These are phyloP conservation scores for Melieria picta DNA, from an alignment of 2,888 invertebrate species.

Conservation along the genomic window DNA sequence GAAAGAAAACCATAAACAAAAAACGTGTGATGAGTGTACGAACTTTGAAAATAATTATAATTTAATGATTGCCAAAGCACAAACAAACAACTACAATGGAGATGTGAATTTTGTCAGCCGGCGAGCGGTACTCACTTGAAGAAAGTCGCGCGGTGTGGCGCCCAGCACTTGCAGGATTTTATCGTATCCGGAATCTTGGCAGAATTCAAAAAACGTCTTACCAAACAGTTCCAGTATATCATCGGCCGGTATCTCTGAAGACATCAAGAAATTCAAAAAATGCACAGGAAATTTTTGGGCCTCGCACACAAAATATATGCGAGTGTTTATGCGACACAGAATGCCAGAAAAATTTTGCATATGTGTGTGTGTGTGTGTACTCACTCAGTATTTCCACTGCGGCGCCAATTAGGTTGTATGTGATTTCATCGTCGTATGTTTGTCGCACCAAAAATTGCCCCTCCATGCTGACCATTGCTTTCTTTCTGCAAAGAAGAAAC, in stretches of 20 bases:
- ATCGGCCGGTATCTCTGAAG: constrained; percentile 86
- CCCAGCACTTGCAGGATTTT: constrained; percentile 94
- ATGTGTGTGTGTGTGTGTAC: constrained; percentile 57
- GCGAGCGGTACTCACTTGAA: constrained; percentile 74
- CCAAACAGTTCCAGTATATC: constrained; percentile 91
- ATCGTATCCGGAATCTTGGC: constrained; percentile 96
- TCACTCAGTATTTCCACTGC: constrained; percentile 91
- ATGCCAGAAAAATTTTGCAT: not conserved
- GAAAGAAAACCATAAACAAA: not conserved
- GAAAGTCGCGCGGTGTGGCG: constrained; percentile 93
- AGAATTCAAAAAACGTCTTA: constrained; percentile 95
- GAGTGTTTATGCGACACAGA: not conserved
- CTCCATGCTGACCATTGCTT: constrained; percentile 93
- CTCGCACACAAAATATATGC: too few relatives aligned
- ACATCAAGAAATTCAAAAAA: not conserved
- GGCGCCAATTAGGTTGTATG: constrained; percentile 91
- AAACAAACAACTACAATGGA: not conserved
- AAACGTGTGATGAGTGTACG: not conserved
- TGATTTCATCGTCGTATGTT: constrained; percentile 95
- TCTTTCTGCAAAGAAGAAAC: constrained; percentile 74
- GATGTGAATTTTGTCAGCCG: not conserved
- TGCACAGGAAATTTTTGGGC: too few relatives aligned
- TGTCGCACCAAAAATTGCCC: constrained; percentile 94
- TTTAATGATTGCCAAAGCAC: not conserved
- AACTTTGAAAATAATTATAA: not conserved